Evolutionary conservation across 2,113 vertebrate species (phyloP), one percentile per base, ranked within the genome.

Genomic region (Zosterops borbonicus): DNA sequence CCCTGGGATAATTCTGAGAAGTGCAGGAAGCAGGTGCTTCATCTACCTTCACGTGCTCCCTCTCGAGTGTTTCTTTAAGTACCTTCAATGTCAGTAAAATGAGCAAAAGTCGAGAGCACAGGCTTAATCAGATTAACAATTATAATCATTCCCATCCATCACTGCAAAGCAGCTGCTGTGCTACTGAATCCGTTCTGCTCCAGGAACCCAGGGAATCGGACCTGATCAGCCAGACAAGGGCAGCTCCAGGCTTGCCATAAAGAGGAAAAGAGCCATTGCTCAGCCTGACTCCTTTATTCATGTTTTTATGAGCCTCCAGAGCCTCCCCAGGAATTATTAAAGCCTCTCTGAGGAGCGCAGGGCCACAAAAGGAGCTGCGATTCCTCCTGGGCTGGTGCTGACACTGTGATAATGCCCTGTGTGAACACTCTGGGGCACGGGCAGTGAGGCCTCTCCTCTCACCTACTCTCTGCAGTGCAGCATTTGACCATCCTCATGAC

Each of bases 311-410:
- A 73, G 62, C 49, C 46, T 71, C 91, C 68, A 82, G 58, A 89
- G 68, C 67, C 64, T 92, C 74, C 76, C 83, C 35, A 35, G 83
- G 39, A 90, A 41, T 90, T 47, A 74, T 33, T 21, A 58, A 56
- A 62, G 67, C 67, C 55, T 65, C 75, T 69, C 62, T 0, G 4
- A 84, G 78, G 80, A 82, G 69, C 1, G 9, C 69, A 47, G 89
- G 0, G 0, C 47, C 0, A 0, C 37, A 16, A 39, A 71, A 65
- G 79, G 60, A 86, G 73, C 0, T 0, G 73, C 0, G 0, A 79
- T 90, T 56, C 35, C 55, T 84, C 68, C 49, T 0, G 1, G 52
- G 42, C 63, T 27, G 82, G 9, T 49, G 69, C 84, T 87, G 56
- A 25, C 0, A 0, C 59, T 35, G 75, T 0, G 1, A 4, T 50